phyloP scores from a whole-genome alignment of 2,113 vertebrate species.

The Odobenus rosmarus region DNA sequence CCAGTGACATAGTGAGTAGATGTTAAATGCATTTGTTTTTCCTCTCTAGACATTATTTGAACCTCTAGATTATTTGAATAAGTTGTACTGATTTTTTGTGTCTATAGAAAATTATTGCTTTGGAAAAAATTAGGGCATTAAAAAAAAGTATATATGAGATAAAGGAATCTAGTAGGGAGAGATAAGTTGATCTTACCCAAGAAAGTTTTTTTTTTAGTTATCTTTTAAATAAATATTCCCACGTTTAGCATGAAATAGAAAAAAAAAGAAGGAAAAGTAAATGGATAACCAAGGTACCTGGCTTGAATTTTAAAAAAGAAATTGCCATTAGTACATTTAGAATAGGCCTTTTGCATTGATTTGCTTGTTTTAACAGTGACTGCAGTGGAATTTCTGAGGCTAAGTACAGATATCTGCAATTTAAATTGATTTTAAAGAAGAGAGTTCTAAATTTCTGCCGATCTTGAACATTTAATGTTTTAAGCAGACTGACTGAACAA shows the following conservation, averaged over 20 bases:
- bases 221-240: not conserved
- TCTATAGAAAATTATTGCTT: not conserved
- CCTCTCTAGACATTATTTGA: not conserved
- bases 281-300: not conserved
- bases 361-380: not conserved
- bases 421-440: not conserved
- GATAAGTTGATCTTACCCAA: not conserved
- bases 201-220: not conserved
- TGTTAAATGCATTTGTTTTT: not conserved
- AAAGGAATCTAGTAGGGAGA: not conserved
- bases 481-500: not conserved
- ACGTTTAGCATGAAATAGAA: not conserved
- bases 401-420: not conserved
- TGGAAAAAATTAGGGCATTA: not conserved
- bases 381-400: not conserved
- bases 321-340: not conserved
- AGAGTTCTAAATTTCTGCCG: not conserved
- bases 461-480: not conserved
- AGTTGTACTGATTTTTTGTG: not conserved
- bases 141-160: not conserved
- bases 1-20: not conserved
- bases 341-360: not conserved
- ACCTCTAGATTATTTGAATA: not conserved
- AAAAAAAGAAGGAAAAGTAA: not conserved
- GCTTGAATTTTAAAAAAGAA: not conserved